Percentiles rank a stretch among this genome's conserved stretches.
Conservation (phyloP, 2,113 vertebrate genomes). For the Rostratula benghalensis region DNA sequence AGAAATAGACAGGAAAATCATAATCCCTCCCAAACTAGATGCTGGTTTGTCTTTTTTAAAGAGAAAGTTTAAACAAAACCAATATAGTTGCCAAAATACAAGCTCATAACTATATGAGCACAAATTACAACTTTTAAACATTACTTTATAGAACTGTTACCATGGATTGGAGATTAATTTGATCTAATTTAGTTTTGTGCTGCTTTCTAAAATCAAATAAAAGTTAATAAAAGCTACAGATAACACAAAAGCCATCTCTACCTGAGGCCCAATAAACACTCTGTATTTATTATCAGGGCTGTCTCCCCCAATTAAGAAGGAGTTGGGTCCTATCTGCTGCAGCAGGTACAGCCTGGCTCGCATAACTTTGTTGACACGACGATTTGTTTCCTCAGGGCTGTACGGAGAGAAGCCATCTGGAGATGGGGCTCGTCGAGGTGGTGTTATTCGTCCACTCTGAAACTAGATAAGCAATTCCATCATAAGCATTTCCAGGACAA, state of each 20-base stretch:
- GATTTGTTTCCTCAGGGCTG: conserved; percentile 85
- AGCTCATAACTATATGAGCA: neutral
- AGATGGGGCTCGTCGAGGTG: conserved; percentile 83
- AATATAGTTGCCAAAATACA: neutral
- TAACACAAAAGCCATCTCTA: neutral
- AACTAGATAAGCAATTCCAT: conserved; percentile 61
- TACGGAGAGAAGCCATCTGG: conserved; percentile 87
- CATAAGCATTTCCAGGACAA: neutral
- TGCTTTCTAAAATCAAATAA: neutral
- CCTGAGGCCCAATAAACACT: conserved; percentile 88
- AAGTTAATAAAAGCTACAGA: neutral
- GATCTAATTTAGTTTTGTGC: neutral
- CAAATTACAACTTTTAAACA: neutral
- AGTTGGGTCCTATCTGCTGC: conserved; percentile 88
- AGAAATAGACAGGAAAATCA: neutral
- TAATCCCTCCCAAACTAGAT: neutral
- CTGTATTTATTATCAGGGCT: conserved; percentile 88
- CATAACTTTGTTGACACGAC: conserved; percentile 87
- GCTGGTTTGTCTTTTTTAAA: neutral
- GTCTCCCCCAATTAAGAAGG: conserved; percentile 86
- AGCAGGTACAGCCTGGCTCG: conserved; percentile 84
- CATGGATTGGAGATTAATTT: neutral
- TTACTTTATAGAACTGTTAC: neutral
- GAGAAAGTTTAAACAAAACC: neutral
- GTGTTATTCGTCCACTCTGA: conserved; percentile 84